phyloP scores from a whole-genome alignment of 2,797 vertebrate genomes.

The Artibeus jamaicensis region DNA sequence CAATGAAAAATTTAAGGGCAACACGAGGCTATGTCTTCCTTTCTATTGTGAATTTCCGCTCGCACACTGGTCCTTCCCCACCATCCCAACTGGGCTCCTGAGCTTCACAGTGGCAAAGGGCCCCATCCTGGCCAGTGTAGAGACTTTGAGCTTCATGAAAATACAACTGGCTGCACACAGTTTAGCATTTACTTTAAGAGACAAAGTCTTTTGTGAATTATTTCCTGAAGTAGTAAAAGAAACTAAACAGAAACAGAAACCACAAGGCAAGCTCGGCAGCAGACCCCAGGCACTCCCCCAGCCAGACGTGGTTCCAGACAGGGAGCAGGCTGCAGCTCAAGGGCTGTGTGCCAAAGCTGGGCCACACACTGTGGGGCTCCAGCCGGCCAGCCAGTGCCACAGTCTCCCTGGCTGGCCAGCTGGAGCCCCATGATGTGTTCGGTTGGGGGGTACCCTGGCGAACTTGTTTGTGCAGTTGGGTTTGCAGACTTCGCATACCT shows the following conservation, averaged over 20 bases:
- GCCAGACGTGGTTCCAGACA: constrained; percentile 94
- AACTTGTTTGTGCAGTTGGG: constrained; percentile 99
- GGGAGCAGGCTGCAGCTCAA: constrained; percentile 90
- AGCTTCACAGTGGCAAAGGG: constrained; percentile 99
- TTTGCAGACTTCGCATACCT: constrained; percentile 98
- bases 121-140: constrained; percentile 96
- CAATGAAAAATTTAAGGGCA: constrained; percentile 98
- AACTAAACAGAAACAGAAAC: constrained; percentile 94
- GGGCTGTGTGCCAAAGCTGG: constrained; percentile 84
- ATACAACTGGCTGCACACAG: constrained; percentile 96
- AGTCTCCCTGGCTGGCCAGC: constrained; percentile 84
- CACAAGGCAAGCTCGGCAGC: constrained; percentile 90
- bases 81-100: constrained; percentile 95
- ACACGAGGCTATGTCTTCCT: constrained; percentile 95
- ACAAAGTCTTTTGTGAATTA: constrained; percentile 97
- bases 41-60: constrained; percentile 98
- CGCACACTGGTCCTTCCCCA: constrained; percentile 98
- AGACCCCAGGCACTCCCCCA: constrained; percentile 92
- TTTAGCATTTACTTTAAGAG: constrained; percentile 96
- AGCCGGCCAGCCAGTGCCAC: constrained; percentile 95
- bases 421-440: too few relatives aligned
- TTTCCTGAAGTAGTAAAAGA: constrained; percentile 98
- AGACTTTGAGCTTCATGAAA: constrained; percentile 98
- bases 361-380: constrained; percentile 87
- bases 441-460: constrained; percentile 89